These are phyloP conservation scores for Perca fluviatilis DNA, from an alignment of 2,113 vertebrate species.

Conservation along the genomic window DNA sequence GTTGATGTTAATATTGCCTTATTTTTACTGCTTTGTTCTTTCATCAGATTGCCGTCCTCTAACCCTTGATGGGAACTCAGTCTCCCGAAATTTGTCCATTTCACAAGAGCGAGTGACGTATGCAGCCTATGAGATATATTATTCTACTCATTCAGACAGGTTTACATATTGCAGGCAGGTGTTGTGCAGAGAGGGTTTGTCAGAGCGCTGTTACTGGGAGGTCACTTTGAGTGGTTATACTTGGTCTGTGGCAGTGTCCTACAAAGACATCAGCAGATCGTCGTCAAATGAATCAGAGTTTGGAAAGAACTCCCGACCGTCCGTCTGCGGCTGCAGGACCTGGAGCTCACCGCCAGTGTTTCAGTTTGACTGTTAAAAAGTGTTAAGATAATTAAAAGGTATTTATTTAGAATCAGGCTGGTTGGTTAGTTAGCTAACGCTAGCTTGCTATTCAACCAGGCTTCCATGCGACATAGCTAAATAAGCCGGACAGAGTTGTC, in stretches of 20 bases:
- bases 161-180: too few relatives aligned
- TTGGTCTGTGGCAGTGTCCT: conserved; percentile 23
- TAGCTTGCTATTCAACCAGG: too few relatives aligned
- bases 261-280: neutral
- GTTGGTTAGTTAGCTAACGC: too few relatives aligned
- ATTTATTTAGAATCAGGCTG: too few relatives aligned
- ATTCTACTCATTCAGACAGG: too few relatives aligned
- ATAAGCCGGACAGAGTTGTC: too few relatives aligned
- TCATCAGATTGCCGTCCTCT: conserved; percentile 15
- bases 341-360: too few relatives aligned
- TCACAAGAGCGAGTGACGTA: neutral
- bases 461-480: too few relatives aligned
- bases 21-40: neutral
- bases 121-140: accelerated
- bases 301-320: too few relatives aligned
- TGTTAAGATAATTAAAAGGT: too few relatives aligned
- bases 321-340: too few relatives aligned
- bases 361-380: too few relatives aligned
- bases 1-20: neutral
- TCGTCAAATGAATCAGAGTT: accelerated
- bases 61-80: neutral
- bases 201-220: conserved; percentile 42
- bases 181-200: conserved; percentile 45
- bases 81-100: neutral
- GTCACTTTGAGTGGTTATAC: neutral